A percentile compares a stretch with the other conserved stretches of the same genome.
Evolutionary conservation across 2,113 vertebrate species (phyloP).

Genomic region (Labeo catla): DNA sequence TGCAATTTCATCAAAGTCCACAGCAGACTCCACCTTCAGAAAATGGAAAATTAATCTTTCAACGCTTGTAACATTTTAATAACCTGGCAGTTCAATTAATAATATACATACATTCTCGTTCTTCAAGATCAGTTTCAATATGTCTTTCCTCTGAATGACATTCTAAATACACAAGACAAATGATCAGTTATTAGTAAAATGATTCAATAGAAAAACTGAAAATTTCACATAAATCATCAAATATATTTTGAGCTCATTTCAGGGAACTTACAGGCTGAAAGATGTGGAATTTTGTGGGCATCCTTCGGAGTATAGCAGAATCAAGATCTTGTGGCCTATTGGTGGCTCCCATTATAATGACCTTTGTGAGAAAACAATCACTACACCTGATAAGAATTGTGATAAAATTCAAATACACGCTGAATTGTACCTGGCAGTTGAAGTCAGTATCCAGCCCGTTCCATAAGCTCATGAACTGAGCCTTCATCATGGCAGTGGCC

Average conservation of each 20-base stretch:
- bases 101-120: conserved; percentile 88
- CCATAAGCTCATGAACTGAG: conserved; percentile 99
- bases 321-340: conserved; percentile 96
- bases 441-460: conserved; percentile 94
- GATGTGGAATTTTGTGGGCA: conserved; percentile 96
- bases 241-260: background rate
- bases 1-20: conserved; percentile 83
- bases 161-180: conserved; percentile 74
- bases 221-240: background rate
- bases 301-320: conserved; percentile 93
- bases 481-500: conserved; percentile 99
- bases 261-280: conserved; percentile 80
- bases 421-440: conserved; percentile 84
- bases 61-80: background rate
- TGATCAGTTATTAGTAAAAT: background rate
- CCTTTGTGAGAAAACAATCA: conserved; percentile 71
- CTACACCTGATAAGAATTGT: background rate
- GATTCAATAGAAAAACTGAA: background rate
- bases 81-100: background rate
- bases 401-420: background rate
- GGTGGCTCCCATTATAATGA: conserved; percentile 97
- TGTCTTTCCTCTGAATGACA: conserved; percentile 85
- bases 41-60: background rate
- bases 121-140: conserved; percentile 90
- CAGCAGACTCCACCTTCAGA: conserved; percentile 81